Evolutionary conservation across 2,797 vertebrate genomes (phyloP), one percentile per base, ranked within the genome.

Genomic region (Falco novaeseelandiae): DNA sequence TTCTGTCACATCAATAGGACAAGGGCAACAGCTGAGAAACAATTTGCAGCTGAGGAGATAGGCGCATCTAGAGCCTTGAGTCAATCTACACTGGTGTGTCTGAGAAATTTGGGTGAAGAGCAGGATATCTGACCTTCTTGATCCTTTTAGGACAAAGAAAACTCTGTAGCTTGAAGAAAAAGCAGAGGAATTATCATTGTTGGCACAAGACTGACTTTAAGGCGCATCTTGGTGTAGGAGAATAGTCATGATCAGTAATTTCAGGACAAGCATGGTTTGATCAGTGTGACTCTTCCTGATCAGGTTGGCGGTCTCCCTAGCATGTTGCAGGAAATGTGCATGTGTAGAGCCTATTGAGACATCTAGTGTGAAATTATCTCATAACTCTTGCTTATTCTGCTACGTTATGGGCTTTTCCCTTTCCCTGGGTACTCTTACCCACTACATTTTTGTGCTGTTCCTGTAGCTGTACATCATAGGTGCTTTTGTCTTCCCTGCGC

Each of bases 1-100:
- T 89, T 87, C 83, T 97, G 88, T 94, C 86, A 83, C 67, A 83
- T 95, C 72, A 74, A 81, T 51, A 85, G 94, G 94, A 94, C 92
- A 92, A 66, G 83, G 32, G 59, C 71, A 90, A 14, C 54, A 77
- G 59, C 63, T 16, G 48, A 82, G 88, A 94, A 96, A 91, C 52
- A 83, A 89, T 83, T 95, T 94, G 40, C 44, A 83, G 57, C 82
- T 4, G 8, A 91, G 71, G 79, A 92, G 65, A 78, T 63, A 34
- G 44, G 52, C 55, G 61, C 0, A 3, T 84, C 74, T 84, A 70
- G 40, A 0, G 10, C 85, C 74, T 89, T 59, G 67, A 92, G 63
- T 87, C 83, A 89, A 30, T 71, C 79, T 71, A 57, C 74, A 61
- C 67, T 29, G 78, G 23, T 0, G 0, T 65, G 89, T 85, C 82